These are phyloP conservation scores for Pristionchus maxplancki DNA, from an alignment of 2,888 invertebrate genomes.

Conservation along the genomic window DNA sequence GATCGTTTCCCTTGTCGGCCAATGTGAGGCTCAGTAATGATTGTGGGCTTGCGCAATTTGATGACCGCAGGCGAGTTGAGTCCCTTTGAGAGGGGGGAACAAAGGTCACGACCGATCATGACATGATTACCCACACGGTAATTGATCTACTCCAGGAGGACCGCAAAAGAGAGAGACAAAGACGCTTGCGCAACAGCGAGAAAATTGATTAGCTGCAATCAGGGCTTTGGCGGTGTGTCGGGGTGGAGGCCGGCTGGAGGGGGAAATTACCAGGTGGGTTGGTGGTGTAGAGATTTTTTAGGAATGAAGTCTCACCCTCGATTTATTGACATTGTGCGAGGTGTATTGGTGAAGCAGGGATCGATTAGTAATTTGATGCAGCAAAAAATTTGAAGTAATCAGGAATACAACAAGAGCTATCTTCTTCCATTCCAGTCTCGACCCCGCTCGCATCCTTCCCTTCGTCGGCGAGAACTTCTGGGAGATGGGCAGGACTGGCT, in stretches of 20 bases:
- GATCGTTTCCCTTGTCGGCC: neutral
- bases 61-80: constrained; percentile 27
- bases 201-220: constrained; percentile 30
- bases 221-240: constrained; percentile 10
- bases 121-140: constrained; percentile 9
- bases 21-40: neutral
- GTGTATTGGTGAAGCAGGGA: too few species aligned
- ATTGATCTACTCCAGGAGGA: constrained; percentile 13
- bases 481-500: constrained; percentile 99
- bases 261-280: neutral
- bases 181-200: constrained; percentile 16
- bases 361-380: too few species aligned
- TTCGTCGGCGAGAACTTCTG: constrained; percentile 97
- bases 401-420: too few species aligned
- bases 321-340: neutral
- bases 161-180: constrained; percentile 13
- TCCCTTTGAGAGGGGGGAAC: neutral
- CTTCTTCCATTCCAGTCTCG: constrained; percentile 81
- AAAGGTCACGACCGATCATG: constrained; percentile 44
- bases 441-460: constrained; percentile 83
- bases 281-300: neutral
- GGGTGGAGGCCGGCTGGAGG: neutral
- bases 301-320: neutral
- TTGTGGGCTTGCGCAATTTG: neutral
- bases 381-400: too few species aligned